phyloP scores from a whole-genome alignment of 2,888 invertebrate species.

The Eumerus sabulonum region DNA sequence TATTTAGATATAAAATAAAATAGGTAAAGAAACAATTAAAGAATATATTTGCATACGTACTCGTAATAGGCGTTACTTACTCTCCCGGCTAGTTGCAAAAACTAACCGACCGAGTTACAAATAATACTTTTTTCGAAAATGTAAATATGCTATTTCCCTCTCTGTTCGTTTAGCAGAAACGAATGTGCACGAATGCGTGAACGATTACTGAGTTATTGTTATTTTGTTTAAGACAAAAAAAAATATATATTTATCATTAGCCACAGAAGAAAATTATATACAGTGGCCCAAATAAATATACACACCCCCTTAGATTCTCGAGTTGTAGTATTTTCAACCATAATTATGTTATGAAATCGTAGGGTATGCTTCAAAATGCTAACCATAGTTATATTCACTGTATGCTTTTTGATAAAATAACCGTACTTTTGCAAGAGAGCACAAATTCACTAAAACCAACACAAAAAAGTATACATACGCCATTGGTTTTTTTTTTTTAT shows the following conservation, averaged over 20 bases:
- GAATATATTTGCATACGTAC: conserved; percentile 33
- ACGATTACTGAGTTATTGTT: conserved; percentile 50
- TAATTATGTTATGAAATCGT: too few species aligned
- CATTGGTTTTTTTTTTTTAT: too few species aligned
- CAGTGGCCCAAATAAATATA: too few species aligned
- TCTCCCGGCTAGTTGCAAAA: conserved; percentile 37
- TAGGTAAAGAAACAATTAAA: conserved; percentile 30
- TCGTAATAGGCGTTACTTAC: conserved; percentile 42
- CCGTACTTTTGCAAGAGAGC: too few species aligned
- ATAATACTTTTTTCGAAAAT: conserved; percentile 65
- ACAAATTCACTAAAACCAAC: too few species aligned
- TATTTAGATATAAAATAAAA: conserved; percentile 24
- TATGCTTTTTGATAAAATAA: too few species aligned
- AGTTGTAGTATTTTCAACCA: too few species aligned
- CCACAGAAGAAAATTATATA: conserved; percentile 56
- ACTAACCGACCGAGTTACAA: conserved; percentile 55
- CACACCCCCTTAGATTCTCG: too few species aligned
- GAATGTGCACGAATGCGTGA: conserved; percentile 66
- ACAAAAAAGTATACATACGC: too few species aligned
- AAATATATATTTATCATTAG: conserved; percentile 58
- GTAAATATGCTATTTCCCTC: conserved; percentile 57
- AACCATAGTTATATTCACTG: too few species aligned
- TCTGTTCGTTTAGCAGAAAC: conserved; percentile 59
- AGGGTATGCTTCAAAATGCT: too few species aligned
- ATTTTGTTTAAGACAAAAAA: conserved; percentile 33